These are phyloP conservation scores for Drosophila oshimai DNA, from an alignment of 1,140 invertebrate species.

Conservation along the genomic window DNA sequence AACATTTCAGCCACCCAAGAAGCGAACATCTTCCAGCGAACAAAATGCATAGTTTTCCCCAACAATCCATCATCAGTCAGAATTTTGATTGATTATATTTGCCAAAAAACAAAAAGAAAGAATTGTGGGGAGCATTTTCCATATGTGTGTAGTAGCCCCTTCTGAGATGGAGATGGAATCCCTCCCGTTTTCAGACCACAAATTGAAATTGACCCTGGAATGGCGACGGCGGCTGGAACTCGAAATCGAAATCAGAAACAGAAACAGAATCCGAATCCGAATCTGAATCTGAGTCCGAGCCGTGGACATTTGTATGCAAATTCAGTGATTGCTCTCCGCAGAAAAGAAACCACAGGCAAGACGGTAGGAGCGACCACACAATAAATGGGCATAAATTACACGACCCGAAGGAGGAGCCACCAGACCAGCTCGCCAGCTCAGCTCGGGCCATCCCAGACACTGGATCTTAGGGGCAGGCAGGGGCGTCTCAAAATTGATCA, in stretches of 20 bases:
- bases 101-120: too few relatives aligned
- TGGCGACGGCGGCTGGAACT: neutral
- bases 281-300: constrained; percentile 17
- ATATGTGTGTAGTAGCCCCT: neutral
- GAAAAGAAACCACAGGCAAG: constrained; percentile 57
- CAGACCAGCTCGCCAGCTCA: too few relatives aligned
- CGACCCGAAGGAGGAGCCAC: constrained; percentile 64
- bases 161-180: neutral
- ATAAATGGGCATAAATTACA: constrained; percentile 80
- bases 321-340: constrained; percentile 60
- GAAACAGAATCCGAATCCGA: neutral
- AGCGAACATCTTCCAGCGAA: neutral
- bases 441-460: too few relatives aligned
- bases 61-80: constrained; percentile 13
- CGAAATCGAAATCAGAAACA: constrained; percentile 22
- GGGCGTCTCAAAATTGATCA: constrained; percentile 45
- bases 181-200: constrained; percentile 11
- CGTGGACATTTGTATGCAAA: constrained; percentile 67
- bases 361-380: constrained; percentile 74
- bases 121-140: too few relatives aligned
- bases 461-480: neutral
- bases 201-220: constrained; percentile 27
- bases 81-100: constrained; percentile 20
- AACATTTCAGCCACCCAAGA: neutral
- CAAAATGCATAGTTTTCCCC: neutral